Evolutionary conservation across 2,797 vertebrate species (phyloP), one percentile per base, ranked within the genome.

Genomic region (Tenualosa thibaudeaui): DNA sequence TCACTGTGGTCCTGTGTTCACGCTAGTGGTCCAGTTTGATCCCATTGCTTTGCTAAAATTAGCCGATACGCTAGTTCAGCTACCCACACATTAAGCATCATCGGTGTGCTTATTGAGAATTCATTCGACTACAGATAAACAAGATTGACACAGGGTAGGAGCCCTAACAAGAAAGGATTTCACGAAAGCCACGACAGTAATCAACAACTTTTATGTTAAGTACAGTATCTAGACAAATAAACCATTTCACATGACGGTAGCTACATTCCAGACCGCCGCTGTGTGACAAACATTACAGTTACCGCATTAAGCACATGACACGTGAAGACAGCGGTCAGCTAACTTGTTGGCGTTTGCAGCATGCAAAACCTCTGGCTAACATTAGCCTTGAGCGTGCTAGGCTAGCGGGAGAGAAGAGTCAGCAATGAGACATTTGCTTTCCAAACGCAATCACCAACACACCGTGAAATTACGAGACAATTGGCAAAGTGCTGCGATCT

Each of bases 251-350:
- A 2, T 12, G 24, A 31, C 3, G 2, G n/a, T 31, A 26, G 60
- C 60, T 15, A 19, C 68, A 75, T 37, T 40, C 68, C 31, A 19
- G 68, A 15, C 31, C 2, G 68, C 12, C 37, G 13, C 12, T 65
- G 68, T 75, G 68, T 75, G 68, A 75, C 68, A 75, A 75, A 75
- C 68, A 75, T 75, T 75, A 84, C n/a, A 49, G 56, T 37, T 46
- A 40, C 51, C 22, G 84, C 65, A 84, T 53, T 49, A 71, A 46
- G 51, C 46, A 84, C 84, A 31, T 78, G 84, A 87, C 85, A 88
- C 84, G 87, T 89, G 86, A 87, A 75, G 68, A 75, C 68, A 78
- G 40, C 40, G 40, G 7, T 43, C 75, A 58, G 26, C 81, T 22
- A 54, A 19, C 24, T 60, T 22, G 46, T 81, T 62, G 37, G 60